Percentiles rank a stretch among this genome's conserved stretches.
Conservation (phyloP, 2,113 vertebrate species). For the Pterocles gutturalis region DNA sequence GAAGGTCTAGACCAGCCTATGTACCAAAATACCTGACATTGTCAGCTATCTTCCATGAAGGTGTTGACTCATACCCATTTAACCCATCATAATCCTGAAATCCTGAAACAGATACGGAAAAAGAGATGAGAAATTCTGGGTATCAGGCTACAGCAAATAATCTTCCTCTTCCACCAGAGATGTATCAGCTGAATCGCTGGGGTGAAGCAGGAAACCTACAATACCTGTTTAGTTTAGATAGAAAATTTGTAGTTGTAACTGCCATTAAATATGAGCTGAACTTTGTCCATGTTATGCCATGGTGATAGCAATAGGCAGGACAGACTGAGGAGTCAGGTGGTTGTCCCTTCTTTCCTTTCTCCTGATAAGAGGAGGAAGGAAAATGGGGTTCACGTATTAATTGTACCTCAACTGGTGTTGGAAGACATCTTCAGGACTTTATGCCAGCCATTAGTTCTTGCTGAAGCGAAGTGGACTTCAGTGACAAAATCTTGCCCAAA, state of each 20-base stretch:
- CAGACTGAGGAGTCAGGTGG: neutral
- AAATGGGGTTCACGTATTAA: neutral
- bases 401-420: neutral
- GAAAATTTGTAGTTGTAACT: neutral
- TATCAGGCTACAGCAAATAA: neutral
- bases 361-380: neutral
- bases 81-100: neutral
- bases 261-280: neutral
- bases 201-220: neutral
- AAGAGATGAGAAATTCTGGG: neutral
- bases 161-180: neutral
- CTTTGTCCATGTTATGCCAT: neutral
- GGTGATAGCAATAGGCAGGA: neutral
- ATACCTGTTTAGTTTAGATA: fast-evolving
- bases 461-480: fast-evolving
- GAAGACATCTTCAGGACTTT: neutral
- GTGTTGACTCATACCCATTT: neutral
- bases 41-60: neutral
- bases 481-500: neutral
- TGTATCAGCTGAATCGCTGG: neutral
- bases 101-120: neutral
- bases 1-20: neutral
- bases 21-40: too few relatives aligned
- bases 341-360: neutral
- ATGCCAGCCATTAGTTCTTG: neutral